Evolutionary conservation across 2,888 invertebrate species (phyloP), one percentile per base, ranked within the genome.

Genomic region (Cataglyphis albicans): DNA sequence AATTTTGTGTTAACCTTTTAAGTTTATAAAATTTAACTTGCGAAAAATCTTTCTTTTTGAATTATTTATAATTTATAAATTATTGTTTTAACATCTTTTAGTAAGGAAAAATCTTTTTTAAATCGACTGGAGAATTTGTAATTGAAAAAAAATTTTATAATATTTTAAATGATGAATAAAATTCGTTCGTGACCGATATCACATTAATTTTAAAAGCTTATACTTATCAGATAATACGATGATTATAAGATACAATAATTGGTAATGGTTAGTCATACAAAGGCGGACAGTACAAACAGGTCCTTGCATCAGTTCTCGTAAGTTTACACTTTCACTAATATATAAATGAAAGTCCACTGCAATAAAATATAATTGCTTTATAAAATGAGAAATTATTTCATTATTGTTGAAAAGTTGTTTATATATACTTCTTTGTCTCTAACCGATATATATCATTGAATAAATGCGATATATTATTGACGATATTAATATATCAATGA

Each of bases 251-350:
- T 38, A 18, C 9, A 15, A 15, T 35, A 72, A 72, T 70, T 57
- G 15, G 4, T 7, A 21, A 52, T n/a, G 7, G 18, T n/a, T 52
- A 55, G 3, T 55, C 55, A n/a, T 10, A 18, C 3, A 41, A 18
- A 73, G 25, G 2, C 21, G 18, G 35, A 9, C 25, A 41, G n/a
- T 25, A 12, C 12, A 7, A 29, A 6, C 3, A 18, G 10, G 0
- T 10, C 1, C 55, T 38, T n/a, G 41, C 38, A 29, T 57, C 38
- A 41, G n/a, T 29, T 59, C 18, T 18, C 18, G 25, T 25, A 15
- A 73, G 15, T 6, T 21, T 70, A 10, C 12, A 38, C 72, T 72
- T 72, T 72, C 57, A 57, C 41, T 55, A 18, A 52, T 18, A 2
- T 48, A 9, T 65, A 4, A 48, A 44, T 44, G 15, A 59, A 29